Percentiles rank a stretch among this genome's conserved stretches.
Evolutionary conservation across 2,797 vertebrate genomes (phyloP).

Genomic region (Lagodon rhomboides): DNA sequence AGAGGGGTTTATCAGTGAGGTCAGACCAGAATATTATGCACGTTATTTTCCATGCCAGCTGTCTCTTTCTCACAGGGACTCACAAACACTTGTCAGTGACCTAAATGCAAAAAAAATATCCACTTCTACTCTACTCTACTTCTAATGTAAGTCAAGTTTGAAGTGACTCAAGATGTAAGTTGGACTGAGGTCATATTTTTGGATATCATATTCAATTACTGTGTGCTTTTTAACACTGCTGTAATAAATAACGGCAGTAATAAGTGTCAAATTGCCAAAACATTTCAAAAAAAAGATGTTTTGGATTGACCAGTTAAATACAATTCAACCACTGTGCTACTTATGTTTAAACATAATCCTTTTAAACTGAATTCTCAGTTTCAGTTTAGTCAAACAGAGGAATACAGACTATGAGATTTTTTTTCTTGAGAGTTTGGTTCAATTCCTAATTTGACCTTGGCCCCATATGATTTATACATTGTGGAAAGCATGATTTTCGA

Average conservation of each 20-base stretch:
- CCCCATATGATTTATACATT: background rate
- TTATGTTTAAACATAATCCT: no score
- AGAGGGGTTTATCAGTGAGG: conserved; percentile 61
- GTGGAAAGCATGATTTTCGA: background rate
- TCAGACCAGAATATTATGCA: conserved; percentile 42
- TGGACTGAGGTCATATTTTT: background rate
- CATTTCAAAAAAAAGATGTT: no score
- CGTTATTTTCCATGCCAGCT: conserved; percentile 62
- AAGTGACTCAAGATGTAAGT: background rate
- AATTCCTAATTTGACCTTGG: background rate
- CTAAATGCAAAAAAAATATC: background rate
- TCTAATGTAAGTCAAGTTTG: background rate
- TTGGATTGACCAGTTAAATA: background rate
- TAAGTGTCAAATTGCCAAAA: no score
- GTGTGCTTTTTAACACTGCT: background rate
- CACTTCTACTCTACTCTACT: background rate
- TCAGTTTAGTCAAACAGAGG: background rate
- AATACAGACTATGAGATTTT: background rate
- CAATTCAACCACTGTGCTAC: background rate
- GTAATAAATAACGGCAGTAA: background rate
- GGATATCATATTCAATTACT: background rate
- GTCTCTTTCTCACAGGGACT: conserved; percentile 55
- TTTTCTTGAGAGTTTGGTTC: background rate
- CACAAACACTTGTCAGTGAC: conserved; percentile 10
- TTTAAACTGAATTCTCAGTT: background rate